Evolutionary conservation across 2,888 invertebrate species (phyloP), one percentile per base, ranked within the genome.

Genomic region (Pediacus dermestoides): DNA sequence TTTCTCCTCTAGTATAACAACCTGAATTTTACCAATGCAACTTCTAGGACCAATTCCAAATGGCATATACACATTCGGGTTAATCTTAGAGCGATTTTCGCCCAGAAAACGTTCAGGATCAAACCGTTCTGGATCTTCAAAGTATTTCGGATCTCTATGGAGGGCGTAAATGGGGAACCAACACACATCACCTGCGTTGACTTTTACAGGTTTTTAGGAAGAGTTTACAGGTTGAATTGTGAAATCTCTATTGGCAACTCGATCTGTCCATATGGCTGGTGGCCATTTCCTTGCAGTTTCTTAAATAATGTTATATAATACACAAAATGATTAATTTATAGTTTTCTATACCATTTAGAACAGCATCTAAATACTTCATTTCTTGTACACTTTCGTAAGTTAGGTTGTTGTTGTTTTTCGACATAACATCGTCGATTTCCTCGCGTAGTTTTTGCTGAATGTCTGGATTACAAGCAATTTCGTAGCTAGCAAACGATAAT

Each of bases 391-490:
- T 39, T 31, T 44, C 59, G 32, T 60, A 60, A 1, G 52, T 52
- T 30, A 57, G 40, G 9, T 59, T 37, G n/a, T n/a, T n/a, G 13
- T 42, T 67, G 21, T 16, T 26, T 25, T 23, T 12, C 14, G 21
- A 14, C 9, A 30, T 23, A 9, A 37, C 37, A 15, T 42, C 40
- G 4, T 48, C 41, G 25, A 81, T 74, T 63, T 81, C 80, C 21
- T 70, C 51, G 1, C 65, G 67, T 1, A 81, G 60, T 32, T 59
- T 70, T 3, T 72, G 66, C 53, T 80, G 80, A 0, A 76, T 60
- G 0, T 78, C 75, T 7, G 75, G 73, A 61, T 80, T 72, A 6
- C 74, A 32, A 18, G 77, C 76, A 11, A 81, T 54, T 56, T 80
- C 80, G 25, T 77, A 70, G 0, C 76, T 60, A 0, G 72, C 52